phyloP scores from a whole-genome alignment of 2,113 vertebrate species.

The Dunckerocampus dactyliophorus region DNA sequence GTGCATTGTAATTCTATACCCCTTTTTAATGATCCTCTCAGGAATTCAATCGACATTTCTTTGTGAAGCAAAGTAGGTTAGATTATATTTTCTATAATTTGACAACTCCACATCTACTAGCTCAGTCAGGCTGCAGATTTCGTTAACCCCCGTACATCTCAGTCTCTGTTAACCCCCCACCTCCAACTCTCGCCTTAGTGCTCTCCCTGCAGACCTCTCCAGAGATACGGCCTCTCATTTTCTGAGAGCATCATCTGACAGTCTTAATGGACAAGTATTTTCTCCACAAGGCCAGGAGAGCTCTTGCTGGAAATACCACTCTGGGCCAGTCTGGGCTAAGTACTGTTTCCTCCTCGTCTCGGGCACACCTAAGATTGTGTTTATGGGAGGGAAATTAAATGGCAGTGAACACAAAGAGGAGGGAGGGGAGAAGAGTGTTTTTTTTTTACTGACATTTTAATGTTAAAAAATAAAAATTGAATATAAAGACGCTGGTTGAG shows the following conservation, averaged over 20 bases:
- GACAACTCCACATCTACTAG: not conserved
- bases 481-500: too few relatives aligned
- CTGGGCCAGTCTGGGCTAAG: conserved; percentile 52
- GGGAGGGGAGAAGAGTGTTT: not conserved
- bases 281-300: conserved; percentile 44
- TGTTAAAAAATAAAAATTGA: not conserved
- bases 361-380: conserved; percentile 28
- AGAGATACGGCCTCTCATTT: conserved; percentile 48
- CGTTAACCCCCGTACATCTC: conserved; percentile 29
- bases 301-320: conserved; percentile 56
- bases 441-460: not conserved
- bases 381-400: conserved; percentile 39
- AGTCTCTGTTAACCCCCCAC: conserved; percentile 9
- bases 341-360: conserved; percentile 27
- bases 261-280: conserved; percentile 68
- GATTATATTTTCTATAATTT: conserved; percentile 47
- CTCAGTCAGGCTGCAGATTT: conserved; percentile 13
- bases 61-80: conserved; percentile 65
- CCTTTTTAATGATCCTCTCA: conserved; percentile 66
- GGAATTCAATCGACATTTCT: conserved; percentile 61
- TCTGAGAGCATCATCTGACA: conserved; percentile 59
- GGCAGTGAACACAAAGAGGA: conserved; percentile 6
- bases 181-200: conserved; percentile 37
- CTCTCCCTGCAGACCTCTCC: conserved; percentile 45
- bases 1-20: conserved; percentile 70